Percentiles rank a stretch among this genome's conserved stretches.
phyloP scores from a whole-genome alignment of 23 tunicate species.

The Trididemnum nubilum region DNA sequence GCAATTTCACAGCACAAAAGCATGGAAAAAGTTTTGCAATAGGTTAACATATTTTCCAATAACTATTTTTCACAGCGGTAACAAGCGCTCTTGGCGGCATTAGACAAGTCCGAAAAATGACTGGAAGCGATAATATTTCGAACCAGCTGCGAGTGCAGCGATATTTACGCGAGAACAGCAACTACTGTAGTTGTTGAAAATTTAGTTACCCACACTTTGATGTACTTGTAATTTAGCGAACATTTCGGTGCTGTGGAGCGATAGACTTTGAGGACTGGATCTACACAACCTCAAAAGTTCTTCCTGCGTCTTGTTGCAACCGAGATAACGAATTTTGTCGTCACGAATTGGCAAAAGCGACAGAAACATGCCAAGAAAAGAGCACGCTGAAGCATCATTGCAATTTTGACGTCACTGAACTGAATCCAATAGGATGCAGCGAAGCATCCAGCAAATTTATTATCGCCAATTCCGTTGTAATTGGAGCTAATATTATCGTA shows the following conservation, averaged over 20 bases:
- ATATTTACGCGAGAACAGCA: too few species aligned
- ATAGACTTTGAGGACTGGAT: background rate
- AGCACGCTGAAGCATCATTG: background rate
- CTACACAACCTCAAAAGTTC: background rate
- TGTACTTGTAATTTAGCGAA: background rate
- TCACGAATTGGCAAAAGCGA: background rate
- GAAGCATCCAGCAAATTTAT: background rate
- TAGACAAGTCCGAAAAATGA: too few species aligned
- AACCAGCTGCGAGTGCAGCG: too few species aligned
- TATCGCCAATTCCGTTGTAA: background rate
- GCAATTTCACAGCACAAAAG: too few species aligned
- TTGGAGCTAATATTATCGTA: background rate
- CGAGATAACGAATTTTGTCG: background rate
- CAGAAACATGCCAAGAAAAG: background rate
- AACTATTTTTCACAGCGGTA: too few species aligned
- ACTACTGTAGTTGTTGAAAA: too few species aligned
- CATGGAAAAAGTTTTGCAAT: too few species aligned
- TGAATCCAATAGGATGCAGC: background rate
- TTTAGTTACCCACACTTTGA: background rate
- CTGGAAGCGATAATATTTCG: too few species aligned
- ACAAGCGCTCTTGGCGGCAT: too few species aligned
- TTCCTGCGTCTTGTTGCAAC: conserved; percentile 15
- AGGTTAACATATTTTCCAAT: too few species aligned
- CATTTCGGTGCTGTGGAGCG: conserved; percentile 14
- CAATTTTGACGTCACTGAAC: background rate